A percentile compares a stretch with the other conserved stretches of the same genome.
phyloP scores from a whole-genome alignment of 2,797 vertebrate genomes.

The Chiroxiphia lanceolata region DNA sequence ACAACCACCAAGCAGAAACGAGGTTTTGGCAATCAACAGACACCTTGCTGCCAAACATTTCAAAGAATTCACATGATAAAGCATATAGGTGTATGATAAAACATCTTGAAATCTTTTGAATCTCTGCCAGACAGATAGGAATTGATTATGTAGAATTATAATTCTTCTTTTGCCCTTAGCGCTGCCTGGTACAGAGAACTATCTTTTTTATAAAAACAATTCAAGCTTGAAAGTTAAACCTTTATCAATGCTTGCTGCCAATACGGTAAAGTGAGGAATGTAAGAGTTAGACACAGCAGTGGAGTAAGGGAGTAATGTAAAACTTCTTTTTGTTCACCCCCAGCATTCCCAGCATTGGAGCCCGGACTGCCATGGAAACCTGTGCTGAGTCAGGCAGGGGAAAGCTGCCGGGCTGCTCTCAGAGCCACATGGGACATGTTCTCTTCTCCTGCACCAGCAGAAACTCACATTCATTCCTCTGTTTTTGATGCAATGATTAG shows the following conservation, averaged over 20 bases:
- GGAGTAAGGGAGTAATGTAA: neutral
- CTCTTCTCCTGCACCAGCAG: neutral
- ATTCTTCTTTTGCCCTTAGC: neutral
- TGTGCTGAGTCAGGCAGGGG: neutral
- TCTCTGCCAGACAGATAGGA: neutral
- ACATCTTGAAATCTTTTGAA: neutral
- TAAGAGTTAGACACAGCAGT: neutral
- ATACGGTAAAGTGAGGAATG: neutral
- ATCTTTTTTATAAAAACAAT: neutral
- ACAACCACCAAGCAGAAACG: neutral
- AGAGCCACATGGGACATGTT: neutral
- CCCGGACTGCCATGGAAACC: neutral
- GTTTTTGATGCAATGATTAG: neutral
- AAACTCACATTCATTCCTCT: neutral
- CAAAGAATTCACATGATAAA: neutral
- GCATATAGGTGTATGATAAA: neutral
- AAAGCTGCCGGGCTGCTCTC: neutral
- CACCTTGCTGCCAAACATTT: neutral
- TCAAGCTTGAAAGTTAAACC: constrained; percentile 11
- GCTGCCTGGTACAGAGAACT: neutral
- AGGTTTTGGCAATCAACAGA: neutral
- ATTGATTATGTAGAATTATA: neutral
- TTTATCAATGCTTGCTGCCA: neutral
- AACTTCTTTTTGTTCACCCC: neutral
- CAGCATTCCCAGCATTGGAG: neutral